Conservation (phyloP, 2,113 vertebrate species). For the Sinocyclocheilus grahami region DNA sequence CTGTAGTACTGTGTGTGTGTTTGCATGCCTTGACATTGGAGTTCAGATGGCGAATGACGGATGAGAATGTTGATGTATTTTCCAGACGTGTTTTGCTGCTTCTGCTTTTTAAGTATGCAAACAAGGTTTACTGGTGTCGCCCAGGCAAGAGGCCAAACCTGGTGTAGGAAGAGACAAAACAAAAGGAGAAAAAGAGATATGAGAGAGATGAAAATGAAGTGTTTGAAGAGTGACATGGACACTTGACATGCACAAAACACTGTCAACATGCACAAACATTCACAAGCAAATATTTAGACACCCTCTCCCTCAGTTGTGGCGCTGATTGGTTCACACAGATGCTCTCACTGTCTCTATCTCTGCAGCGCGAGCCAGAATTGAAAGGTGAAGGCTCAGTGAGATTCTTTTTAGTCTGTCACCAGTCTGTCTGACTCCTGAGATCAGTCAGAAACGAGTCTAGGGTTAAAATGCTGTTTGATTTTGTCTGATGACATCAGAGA, state of each 20-base stretch:
- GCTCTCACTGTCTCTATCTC: background rate
- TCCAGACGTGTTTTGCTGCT: constrained; percentile 2
- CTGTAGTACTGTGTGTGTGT: constrained; percentile 33
- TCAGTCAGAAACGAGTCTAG: background rate
- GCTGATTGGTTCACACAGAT: background rate
- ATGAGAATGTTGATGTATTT: constrained; percentile 33
- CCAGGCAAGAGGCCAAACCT: constrained; percentile 14
- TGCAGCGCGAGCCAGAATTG: background rate
- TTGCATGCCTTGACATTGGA: constrained; percentile 35
- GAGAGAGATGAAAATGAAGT: background rate
- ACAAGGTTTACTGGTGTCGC: constrained; percentile 22
- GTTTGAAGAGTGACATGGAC: constrained; percentile 30
- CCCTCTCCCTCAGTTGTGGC: background rate
- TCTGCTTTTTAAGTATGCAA: constrained; percentile 40
- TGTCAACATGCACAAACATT: constrained; percentile 29
- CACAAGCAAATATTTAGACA: constrained; percentile 45
- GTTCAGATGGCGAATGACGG: constrained; percentile 40
- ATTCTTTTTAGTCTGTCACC: constrained; percentile 19
- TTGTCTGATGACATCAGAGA: background rate
- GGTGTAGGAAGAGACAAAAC: background rate
- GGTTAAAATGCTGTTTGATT: constrained; percentile 11
- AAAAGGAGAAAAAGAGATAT: background rate
- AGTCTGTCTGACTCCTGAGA: constrained; percentile 19
- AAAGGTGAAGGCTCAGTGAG: constrained; percentile 23
- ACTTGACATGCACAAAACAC: constrained; percentile 5